Evolutionary conservation across 2,113 vertebrate genomes (phyloP), one percentile per base, ranked within the genome.

Genomic region (Protobothrops flavoviridis): DNA sequence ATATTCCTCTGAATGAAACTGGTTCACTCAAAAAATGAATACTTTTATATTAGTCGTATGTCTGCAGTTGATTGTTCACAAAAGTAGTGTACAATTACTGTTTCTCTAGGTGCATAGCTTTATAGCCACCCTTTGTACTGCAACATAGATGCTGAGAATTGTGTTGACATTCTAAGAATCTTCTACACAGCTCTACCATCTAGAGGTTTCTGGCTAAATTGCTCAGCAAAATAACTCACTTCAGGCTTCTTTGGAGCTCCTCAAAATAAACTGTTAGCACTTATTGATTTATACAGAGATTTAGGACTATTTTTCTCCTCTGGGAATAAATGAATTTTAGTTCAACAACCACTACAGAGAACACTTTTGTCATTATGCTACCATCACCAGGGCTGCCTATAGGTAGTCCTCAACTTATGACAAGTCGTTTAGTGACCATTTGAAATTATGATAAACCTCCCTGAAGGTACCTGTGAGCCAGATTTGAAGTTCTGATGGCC

Each of bases 1-100:
- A 92, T 91, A 74, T 57, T 6, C 91, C 1, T 92, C 95, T 94
- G 94, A 91, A 33, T 43, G 90, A 61, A 92, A 87, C 4, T 1
- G 56, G 11, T 3, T 91, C 61, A 17, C 21, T 91, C 74, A 23
- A 74, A 93, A 90, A 69, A 0, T 0, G 74, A 94, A 85, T 39
- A 52, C 0, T 0, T 92, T 93, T 95, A 53, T 2, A 5, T 93
- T 69, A 88, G 9, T 74, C 43, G 43, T 87, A 15, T 8, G 0
- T 90, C 93, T 94, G 48, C 10, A 39, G 3, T 89, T 9, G 0
- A 74, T 88, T 93, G 90, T 85, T 55, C 23, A 87, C 85, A 91
- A 94, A 85, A 56, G 45, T 21, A 17, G 23, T 48, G n/a, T 29
- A 1, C 33, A 17, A 53, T 81, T 56, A 55, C 45, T 39, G 33